These are phyloP conservation scores for Chrysaora quinquecirrha DNA, from an alignment of 30 jellyfish, hydroid and myxozoan genomes.

Conservation along the genomic window DNA sequence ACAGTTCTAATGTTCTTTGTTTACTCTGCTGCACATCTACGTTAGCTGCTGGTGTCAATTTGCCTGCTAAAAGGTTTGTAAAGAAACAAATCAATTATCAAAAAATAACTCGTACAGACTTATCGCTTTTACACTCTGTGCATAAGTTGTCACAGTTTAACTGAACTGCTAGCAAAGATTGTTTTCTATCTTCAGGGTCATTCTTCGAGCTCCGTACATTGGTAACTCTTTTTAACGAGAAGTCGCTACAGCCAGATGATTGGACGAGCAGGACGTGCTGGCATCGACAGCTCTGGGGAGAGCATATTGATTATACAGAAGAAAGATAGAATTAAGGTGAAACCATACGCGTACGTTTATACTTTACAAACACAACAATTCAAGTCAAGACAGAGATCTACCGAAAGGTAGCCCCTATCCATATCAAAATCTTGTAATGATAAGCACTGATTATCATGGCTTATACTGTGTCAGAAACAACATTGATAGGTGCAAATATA, in stretches of 20 bases:
- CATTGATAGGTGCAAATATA: no score
- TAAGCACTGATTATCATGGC: no score
- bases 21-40: slow-evolving; percentile 99
- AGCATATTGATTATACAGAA: slow-evolving; percentile 79
- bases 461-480: no score
- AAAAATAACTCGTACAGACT: no score
- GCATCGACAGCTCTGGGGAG: slow-evolving; percentile 94
- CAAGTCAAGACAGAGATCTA: no score
- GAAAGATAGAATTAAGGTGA: slow-evolving; percentile 72
- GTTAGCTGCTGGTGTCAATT: slow-evolving; percentile 98
- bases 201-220: slow-evolving; percentile 91
- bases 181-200: slow-evolving; percentile 49
- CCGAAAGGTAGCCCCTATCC: no score
- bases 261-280: slow-evolving; percentile 99
- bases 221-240: slow-evolving; percentile 61
- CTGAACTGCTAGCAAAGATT: neutral
- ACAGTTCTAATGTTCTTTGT: slow-evolving; percentile 81
- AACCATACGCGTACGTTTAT: neutral
- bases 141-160: no score
- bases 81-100: no score
- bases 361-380: no score
- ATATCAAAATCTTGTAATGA: no score
- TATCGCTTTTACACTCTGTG: no score
- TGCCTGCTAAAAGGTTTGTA: slow-evolving; percentile 97
- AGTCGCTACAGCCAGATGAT: slow-evolving; percentile 96